A percentile compares a stretch with the other conserved stretches of the same genome.
Conservation (phyloP, 2,888 invertebrate species). For the Auanema sp. region DNA sequence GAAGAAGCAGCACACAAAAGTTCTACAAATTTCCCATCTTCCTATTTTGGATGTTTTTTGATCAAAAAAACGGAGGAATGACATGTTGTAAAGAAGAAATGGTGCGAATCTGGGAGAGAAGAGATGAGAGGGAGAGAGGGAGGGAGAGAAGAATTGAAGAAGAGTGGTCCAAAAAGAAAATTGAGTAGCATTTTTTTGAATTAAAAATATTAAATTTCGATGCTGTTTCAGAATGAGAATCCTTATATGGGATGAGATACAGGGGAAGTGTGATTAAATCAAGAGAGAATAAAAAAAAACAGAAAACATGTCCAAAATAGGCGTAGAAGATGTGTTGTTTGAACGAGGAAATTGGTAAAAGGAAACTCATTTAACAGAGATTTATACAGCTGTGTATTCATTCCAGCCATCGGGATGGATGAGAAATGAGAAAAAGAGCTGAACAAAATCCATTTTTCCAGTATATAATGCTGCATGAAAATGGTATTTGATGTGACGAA, state of each 20-base stretch:
- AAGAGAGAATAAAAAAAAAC: not conserved
- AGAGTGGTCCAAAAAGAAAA: not conserved
- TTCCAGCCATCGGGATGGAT: no score
- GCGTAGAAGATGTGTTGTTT: not conserved
- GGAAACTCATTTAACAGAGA: no score
- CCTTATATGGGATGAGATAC: not conserved
- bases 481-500: no score
- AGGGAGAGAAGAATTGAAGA: constrained; percentile 2
- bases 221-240: not conserved
- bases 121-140: not conserved
- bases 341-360: not conserved
- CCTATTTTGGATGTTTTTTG: no score
- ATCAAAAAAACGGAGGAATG: constrained; percentile 1
- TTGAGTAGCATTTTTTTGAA: not conserved
- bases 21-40: no score
- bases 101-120: constrained; percentile 1
- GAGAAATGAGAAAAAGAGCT: no score
- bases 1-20: no score
- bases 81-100: not conserved
- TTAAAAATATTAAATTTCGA: not conserved
- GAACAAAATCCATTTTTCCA: no score
- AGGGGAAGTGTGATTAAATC: constrained; percentile 4
- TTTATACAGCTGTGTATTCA: no score
- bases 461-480: no score
- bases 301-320: not conserved